Base-by-base conservation (phyloP, 2,113 vertebrate genomes). In the Tiliqua scincoides region DNA sequence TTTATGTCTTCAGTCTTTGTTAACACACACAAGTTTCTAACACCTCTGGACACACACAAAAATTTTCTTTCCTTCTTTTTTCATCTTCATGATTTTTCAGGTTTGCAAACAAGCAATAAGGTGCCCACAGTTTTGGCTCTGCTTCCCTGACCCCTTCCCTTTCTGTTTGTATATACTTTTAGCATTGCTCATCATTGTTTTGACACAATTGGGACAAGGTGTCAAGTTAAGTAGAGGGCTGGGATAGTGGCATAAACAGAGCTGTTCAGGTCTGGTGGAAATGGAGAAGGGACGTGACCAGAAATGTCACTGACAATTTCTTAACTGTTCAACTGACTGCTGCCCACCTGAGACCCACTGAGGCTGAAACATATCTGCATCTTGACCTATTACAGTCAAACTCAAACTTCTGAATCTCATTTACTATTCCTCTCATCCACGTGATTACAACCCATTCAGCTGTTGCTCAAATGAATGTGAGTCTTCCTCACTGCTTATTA, bases 381-480 rank as follows among this genome's bases (percentile, higher is more conserved):
- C 1, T 79, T 89, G 32, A 3, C 2, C 68, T 40, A 21, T 59
- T 23, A 61, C 21, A 59, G 67, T 1, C 0, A 0, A 62, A 11
- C 43, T 37, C 35, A 73, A 54, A 54, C 40, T 1, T 6, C 32
- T 62, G 2, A 37, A 25, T 7, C 40, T 52, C 82, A 0, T 18
- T 9, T 11, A 40, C 18, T 63, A 62, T 3, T 2, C 43, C 21
- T 27, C 1, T 0, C 5, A 70, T 65, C 2, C 9, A 10, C 6
- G 1, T 3, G 61, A 18, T 57, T 17, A 7, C 0, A 7, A 11
- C 0, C 10, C 0, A 4, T 0, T 21, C 37, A 1, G 7, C 77
- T 43, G 35, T 21, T 4, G 62, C 8, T 0, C 80, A 0, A 2
- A 0, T 4, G 10, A 3, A 81, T 0, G 20, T 3, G 21, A 57